phyloP scores from a whole-genome alignment of 2,113 vertebrate species.

The Callocephalon fimbriatum region DNA sequence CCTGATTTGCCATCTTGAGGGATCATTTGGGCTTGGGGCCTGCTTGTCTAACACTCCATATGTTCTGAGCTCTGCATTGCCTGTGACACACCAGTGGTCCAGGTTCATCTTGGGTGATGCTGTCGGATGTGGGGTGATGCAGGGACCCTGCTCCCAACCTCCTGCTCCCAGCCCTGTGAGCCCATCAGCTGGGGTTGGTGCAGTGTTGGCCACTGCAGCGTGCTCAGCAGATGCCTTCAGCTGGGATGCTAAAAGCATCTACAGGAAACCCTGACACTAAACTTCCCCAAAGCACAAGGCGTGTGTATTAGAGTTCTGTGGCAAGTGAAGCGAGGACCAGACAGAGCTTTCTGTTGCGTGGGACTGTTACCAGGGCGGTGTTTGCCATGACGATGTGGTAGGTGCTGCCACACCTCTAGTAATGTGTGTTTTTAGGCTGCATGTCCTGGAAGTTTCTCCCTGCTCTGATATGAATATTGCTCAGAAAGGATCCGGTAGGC shows the following conservation, averaged over 20 bases:
- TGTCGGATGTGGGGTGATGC: background rate
- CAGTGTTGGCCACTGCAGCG: background rate
- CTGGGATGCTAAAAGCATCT: background rate
- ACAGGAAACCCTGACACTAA: background rate
- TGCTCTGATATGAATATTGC: too few species aligned
- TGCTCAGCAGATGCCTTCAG: constrained; percentile 18
- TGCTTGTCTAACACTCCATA: rapidly evolving
- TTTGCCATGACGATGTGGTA: rapidly evolving
- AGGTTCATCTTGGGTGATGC: background rate
- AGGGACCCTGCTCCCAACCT: background rate
- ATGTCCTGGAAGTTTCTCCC: background rate
- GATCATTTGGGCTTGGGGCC: background rate
- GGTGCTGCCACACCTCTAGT: background rate
- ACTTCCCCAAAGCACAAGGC: background rate
- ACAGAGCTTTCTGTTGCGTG: background rate
- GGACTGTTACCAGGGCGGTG: rapidly evolving
- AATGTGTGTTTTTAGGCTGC: background rate
- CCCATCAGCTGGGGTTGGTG: rapidly evolving
- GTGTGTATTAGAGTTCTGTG: background rate
- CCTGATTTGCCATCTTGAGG: background rate
- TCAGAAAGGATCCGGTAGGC: background rate
- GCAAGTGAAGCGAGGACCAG: background rate
- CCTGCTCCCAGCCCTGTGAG: rapidly evolving
- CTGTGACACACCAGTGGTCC: rapidly evolving
- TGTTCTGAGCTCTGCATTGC: rapidly evolving